Conservation (phyloP, 2,113 vertebrate species). For the Addax nasomaculatus region DNA sequence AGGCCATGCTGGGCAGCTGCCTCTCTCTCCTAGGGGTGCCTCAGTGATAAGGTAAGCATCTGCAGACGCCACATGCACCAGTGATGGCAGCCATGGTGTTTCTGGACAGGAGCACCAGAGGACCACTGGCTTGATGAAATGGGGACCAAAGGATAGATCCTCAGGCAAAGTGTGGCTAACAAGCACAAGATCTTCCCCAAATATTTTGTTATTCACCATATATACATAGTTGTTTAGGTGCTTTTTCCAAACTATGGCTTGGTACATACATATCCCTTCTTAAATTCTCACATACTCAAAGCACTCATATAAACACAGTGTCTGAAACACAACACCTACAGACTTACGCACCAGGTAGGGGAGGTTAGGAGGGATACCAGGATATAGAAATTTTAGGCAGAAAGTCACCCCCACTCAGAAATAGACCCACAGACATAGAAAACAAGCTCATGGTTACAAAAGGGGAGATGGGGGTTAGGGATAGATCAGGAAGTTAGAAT, state of each 20-base stretch:
- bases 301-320: neutral
- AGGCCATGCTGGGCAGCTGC: rapidly evolving
- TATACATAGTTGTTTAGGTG: neutral
- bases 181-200: neutral
- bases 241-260: no score
- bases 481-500: neutral
- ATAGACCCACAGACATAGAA: neutral
- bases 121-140: neutral
- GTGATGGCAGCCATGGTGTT: neutral
- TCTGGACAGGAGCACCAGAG: rapidly evolving
- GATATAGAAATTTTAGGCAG: neutral
- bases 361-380: rapidly evolving
- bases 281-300: neutral
- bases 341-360: rapidly evolving
- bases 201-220: neutral
- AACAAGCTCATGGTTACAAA: neutral
- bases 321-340: neutral
- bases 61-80: rapidly evolving
- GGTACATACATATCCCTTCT: neutral
- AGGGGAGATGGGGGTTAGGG: neutral
- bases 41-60: neutral
- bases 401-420: neutral
- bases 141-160: rapidly evolving
- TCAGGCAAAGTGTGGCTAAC: rapidly evolving
- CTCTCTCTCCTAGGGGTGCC: neutral